phyloP scores from a whole-genome alignment of 2,113 vertebrate genomes.

The Peromyscus leucopus region DNA sequence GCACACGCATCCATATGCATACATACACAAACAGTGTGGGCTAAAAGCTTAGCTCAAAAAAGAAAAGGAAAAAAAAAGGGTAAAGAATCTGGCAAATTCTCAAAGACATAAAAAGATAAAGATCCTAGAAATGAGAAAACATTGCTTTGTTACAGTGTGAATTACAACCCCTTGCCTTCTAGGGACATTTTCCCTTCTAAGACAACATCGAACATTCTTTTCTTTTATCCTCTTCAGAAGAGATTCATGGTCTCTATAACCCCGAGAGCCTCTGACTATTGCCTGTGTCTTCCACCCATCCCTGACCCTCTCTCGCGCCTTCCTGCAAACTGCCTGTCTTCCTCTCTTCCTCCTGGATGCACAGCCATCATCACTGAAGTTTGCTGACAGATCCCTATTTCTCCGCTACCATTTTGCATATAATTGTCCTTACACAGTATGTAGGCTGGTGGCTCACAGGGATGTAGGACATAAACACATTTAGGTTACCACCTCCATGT shows the following conservation, averaged over 20 bases:
- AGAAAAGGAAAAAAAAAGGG: too few species aligned
- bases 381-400: conserved; percentile 55
- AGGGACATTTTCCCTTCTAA: background rate
- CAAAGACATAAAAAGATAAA: conserved; percentile 4
- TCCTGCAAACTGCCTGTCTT: background rate
- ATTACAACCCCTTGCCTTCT: background rate
- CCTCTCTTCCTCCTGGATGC: background rate
- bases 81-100: background rate
- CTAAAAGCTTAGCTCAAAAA: background rate
- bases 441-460: background rate
- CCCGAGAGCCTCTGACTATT: background rate
- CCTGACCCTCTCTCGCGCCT: background rate
- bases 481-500: background rate
- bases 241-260: background rate
- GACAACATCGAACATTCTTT: background rate
- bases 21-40: background rate
- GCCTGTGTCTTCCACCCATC: background rate
- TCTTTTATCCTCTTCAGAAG: background rate
- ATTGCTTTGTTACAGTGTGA: background rate
- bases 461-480: background rate
- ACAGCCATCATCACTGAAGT: conserved; percentile 65
- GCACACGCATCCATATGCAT: too few species aligned
- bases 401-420: conserved; percentile 44
- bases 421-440: background rate
- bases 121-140: conserved; percentile 11